Conservation (phyloP, 2,888 invertebrate species). For the Chloromyia formosa region DNA sequence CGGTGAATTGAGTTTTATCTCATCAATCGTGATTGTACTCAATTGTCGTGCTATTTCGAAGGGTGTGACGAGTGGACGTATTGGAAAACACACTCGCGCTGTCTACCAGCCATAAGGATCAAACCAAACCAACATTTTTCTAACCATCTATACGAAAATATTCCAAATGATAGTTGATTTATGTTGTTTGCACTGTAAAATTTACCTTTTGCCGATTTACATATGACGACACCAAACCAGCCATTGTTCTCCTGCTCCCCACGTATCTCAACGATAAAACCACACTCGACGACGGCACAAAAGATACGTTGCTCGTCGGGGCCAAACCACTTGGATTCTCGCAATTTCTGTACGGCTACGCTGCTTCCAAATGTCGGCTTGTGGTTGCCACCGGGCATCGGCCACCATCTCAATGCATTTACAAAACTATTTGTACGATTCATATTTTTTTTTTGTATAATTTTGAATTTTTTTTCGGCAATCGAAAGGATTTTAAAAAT, state of each 20-base stretch:
- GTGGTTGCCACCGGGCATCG: constrained; percentile 47
- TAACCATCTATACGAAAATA: constrained; percentile 20
- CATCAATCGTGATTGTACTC: no score
- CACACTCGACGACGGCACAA: constrained; percentile 76
- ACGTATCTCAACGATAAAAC: constrained; percentile 76
- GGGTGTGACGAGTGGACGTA: no score
- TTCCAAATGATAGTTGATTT: constrained; percentile 34
- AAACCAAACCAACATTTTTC: constrained; percentile 25
- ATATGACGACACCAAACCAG: constrained; percentile 75
- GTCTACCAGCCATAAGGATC: neutral
- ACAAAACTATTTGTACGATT: constrained; percentile 64
- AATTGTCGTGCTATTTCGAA: no score
- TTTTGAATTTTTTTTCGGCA: constrained; percentile 44
- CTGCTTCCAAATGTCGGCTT: constrained; percentile 69
- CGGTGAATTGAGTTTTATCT: no score
- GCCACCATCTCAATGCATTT: constrained; percentile 63
- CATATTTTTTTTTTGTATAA: constrained; percentile 53
- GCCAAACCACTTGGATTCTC: constrained; percentile 80
- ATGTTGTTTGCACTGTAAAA: constrained; percentile 11
- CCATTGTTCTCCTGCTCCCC: constrained; percentile 59
- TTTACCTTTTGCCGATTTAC: constrained; percentile 76
- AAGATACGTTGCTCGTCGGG: constrained; percentile 76
- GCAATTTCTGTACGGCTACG: constrained; percentile 75
- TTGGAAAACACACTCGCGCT: no score
- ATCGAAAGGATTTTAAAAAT: neutral